Conservation (phyloP, 2,888 invertebrate genomes). For the Diarsia dahlii region DNA sequence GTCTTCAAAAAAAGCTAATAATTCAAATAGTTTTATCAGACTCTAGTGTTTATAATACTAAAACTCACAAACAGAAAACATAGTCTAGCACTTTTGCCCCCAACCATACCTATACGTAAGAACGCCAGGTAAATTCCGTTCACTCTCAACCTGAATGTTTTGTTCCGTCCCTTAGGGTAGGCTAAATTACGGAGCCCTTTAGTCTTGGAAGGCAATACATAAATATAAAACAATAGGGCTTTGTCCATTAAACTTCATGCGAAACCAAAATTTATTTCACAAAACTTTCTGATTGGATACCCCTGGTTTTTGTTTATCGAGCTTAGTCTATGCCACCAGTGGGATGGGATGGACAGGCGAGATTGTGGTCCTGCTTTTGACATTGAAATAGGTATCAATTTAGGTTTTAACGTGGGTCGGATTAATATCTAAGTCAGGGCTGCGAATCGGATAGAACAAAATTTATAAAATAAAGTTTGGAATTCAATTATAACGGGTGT, state of each 20-base stretch:
- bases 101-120: slow-evolving; percentile 57
- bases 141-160: slow-evolving; percentile 68
- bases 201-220: slow-evolving; percentile 76
- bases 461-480: slow-evolving; percentile 41
- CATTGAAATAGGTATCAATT: slow-evolving; percentile 67
- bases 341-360: slow-evolving; percentile 52
- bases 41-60: not conserved
- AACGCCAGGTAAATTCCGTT: slow-evolving; percentile 73
- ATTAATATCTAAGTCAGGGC: slow-evolving; percentile 47
- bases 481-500: slow-evolving; percentile 37
- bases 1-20: not conserved
- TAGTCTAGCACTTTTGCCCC: slow-evolving; percentile 41
- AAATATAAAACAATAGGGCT: slow-evolving; percentile 82
- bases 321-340: slow-evolving; percentile 51
- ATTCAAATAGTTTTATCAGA: not conserved
- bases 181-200: slow-evolving; percentile 78
- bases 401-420: slow-evolving; percentile 52
- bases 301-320: slow-evolving; percentile 68
- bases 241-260: slow-evolving; percentile 78
- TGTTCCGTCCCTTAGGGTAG: slow-evolving; percentile 71
- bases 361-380: slow-evolving; percentile 58
- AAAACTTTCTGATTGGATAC: slow-evolving; percentile 75
- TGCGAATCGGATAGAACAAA: slow-evolving; percentile 7
- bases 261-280: slow-evolving; percentile 74
- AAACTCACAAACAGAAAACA: not conserved